A percentile compares a stretch with the other conserved stretches of the same genome.
Evolutionary conservation across 2,797 vertebrate species (phyloP).

Genomic region (Sebastes ruberrimus): DNA sequence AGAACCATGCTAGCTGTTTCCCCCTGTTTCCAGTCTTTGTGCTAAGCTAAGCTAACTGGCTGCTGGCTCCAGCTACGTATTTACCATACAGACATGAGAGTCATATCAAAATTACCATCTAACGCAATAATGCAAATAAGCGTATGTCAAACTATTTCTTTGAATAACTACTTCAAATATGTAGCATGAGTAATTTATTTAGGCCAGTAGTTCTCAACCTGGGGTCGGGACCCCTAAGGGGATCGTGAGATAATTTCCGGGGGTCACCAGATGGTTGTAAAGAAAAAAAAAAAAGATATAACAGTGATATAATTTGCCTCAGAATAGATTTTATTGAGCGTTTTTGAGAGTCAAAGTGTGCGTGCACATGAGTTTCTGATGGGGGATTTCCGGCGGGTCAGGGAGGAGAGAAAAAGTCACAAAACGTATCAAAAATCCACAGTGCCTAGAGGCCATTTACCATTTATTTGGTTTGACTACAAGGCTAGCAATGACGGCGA

Average conservation of each 20-base stretch:
- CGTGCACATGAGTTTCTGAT: no score
- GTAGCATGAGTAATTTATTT: neutral
- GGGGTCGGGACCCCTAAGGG: no score
- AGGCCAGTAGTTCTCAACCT: no score
- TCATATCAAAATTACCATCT: accelerated
- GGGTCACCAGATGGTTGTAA: no score
- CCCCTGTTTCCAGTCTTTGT: neutral
- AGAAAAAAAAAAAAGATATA: no score
- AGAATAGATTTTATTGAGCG: no score
- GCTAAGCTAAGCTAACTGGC: neutral
- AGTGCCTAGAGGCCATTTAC: neutral
- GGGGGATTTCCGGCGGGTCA: no score
- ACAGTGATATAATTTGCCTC: no score
- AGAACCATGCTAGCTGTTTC: neutral
- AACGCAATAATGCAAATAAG: neutral
- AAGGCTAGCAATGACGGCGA: neutral
- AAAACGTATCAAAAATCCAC: accelerated
- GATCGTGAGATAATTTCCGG: no score
- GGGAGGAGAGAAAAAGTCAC: no score
- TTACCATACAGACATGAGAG: neutral
- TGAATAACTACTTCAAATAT: neutral
- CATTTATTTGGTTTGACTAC: neutral
- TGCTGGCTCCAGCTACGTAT: neutral
- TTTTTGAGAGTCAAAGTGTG: no score
- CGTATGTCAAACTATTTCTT: neutral